phyloP scores from a whole-genome alignment of 2,113 vertebrate genomes.

The Sceloporus undulatus region DNA sequence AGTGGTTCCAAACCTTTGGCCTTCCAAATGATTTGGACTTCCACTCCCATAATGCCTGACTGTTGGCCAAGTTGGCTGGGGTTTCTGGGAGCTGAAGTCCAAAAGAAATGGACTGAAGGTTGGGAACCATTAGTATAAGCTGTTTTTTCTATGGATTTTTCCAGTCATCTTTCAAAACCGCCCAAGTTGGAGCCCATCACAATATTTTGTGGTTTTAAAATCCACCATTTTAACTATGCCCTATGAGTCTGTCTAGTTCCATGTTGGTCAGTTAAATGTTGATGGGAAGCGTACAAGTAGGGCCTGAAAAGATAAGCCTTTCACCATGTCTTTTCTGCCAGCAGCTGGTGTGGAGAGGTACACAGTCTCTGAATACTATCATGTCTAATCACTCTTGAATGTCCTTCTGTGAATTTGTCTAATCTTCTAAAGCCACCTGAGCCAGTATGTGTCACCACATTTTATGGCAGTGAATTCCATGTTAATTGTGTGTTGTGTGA shows the following conservation, averaged over 20 bases:
- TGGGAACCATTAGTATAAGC: too few species aligned
- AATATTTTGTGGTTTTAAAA: not conserved
- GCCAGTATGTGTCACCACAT: not conserved
- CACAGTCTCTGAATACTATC: not conserved
- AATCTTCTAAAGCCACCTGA: not conserved
- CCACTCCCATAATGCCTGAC: too few species aligned
- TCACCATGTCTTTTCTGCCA: too few species aligned
- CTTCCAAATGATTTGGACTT: too few species aligned
- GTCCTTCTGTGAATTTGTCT: not conserved
- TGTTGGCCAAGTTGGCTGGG: too few species aligned
- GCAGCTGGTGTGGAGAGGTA: not conserved
- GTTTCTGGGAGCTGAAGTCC: too few species aligned
- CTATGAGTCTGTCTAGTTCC: not conserved
- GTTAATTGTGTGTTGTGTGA: not conserved
- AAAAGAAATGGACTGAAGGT: too few species aligned
- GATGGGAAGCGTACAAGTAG: not conserved
- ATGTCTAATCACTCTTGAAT: not conserved
- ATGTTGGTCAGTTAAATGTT: not conserved
- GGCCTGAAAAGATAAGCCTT: not conserved
- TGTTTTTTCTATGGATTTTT: too few species aligned
- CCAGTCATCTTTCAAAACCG: too few species aligned
- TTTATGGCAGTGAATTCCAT: not conserved
- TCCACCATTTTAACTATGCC: not conserved
- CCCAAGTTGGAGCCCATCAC: too few species aligned
- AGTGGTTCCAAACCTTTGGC: too few species aligned